phyloP scores from a whole-genome alignment of 2,888 invertebrate species.

The Drosophila birchii region DNA sequence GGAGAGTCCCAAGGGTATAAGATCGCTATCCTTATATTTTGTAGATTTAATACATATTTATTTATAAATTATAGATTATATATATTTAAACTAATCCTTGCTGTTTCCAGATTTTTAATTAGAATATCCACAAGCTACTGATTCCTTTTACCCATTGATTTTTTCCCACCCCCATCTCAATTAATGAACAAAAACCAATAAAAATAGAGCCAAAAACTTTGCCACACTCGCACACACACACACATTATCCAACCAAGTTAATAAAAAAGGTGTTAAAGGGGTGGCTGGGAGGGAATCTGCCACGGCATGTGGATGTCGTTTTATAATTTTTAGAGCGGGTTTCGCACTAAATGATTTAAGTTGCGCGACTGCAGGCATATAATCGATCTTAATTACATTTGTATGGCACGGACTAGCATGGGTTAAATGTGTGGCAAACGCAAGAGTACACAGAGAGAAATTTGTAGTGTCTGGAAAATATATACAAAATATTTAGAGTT shows the following conservation, averaged over 20 bases:
- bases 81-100: no score
- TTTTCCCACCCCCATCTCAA: background rate
- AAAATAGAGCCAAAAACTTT: constrained; percentile 17
- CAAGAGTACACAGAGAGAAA: constrained; percentile 1
- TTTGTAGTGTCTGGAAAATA: accelerated
- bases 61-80: background rate
- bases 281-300: background rate
- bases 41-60: background rate
- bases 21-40: background rate
- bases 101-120: no score
- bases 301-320: constrained; percentile 14
- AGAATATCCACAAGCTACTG: background rate
- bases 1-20: background rate
- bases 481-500: background rate
- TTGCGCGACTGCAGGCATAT: constrained; percentile 36
- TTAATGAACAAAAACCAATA: constrained; percentile 2
- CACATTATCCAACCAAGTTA: background rate
- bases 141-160: constrained; percentile 1
- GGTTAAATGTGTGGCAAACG: constrained; percentile 21
- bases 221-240: background rate
- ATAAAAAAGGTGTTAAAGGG: background rate
- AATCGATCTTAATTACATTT: constrained; percentile 71
- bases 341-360: constrained; percentile 53
- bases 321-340: constrained; percentile 54
- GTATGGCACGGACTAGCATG: constrained; percentile 22